phyloP scores from a whole-genome alignment of 2,797 vertebrate genomes.

The Leucoraja ocellata region DNA sequence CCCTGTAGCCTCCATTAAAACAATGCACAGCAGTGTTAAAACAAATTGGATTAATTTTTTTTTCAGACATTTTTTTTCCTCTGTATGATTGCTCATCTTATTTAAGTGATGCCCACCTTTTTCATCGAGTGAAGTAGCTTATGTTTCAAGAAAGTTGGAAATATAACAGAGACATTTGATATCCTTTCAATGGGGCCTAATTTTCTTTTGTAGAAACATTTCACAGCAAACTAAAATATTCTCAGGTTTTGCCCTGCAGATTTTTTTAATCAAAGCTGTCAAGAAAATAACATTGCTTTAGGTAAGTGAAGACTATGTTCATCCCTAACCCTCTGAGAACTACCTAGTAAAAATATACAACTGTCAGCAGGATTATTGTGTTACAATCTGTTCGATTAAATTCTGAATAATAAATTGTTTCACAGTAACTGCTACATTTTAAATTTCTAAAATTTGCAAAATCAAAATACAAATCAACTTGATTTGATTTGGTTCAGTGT shows the following conservation, averaged over 20 bases:
- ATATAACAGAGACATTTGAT: slow-evolving; percentile 26
- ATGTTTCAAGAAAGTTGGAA: slow-evolving; percentile 23
- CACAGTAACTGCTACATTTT: background rate
- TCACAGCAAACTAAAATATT: slow-evolving; percentile 14
- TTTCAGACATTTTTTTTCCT: slow-evolving; percentile 25
- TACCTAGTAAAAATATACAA: background rate
- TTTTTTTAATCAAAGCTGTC: slow-evolving; percentile 5
- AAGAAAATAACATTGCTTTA: background rate
- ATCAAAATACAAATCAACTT: background rate
- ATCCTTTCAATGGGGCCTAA: slow-evolving; percentile 20
- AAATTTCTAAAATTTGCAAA: background rate
- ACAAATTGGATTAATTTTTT: background rate
- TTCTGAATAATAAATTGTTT: background rate
- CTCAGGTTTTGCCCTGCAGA: background rate
- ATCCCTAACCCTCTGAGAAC: background rate
- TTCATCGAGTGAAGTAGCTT: background rate
- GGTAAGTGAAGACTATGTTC: background rate
- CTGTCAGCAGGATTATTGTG: background rate
- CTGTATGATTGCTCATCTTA: background rate
- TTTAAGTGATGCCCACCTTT: background rate
- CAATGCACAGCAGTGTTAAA: background rate
- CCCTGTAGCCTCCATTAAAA: background rate
- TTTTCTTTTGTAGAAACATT: slow-evolving; percentile 19
- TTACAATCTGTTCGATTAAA: background rate
- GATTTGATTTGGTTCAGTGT: background rate